These are phyloP conservation scores for Diorhabda sublineata DNA, from an alignment of 1,140 invertebrate genomes.

Conservation along the genomic window DNA sequence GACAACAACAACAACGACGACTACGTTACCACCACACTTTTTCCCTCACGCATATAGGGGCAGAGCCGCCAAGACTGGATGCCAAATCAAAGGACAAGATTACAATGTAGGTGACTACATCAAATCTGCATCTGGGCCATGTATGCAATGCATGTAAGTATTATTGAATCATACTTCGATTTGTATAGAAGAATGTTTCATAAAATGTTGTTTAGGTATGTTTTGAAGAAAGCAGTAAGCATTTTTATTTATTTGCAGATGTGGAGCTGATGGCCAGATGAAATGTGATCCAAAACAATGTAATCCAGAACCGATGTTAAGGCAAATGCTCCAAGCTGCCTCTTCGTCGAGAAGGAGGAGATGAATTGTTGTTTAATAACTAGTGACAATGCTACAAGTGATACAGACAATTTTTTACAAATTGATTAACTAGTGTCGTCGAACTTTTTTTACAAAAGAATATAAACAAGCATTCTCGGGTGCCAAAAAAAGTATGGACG, in stretches of 20 bases:
- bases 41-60: conserved; percentile 72
- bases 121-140: conserved; percentile 79
- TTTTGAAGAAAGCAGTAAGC: background rate
- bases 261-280: conserved; percentile 85
- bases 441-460: conserved; percentile 23
- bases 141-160: conserved; percentile 88
- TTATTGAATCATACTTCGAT: background rate
- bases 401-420: conserved; percentile 41
- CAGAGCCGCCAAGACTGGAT: conserved; percentile 68
- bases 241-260: conserved; percentile 56
- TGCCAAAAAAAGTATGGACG: conserved; percentile 44
- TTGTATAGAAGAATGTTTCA: background rate
- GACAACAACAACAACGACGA: conserved; percentile 80
- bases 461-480: conserved; percentile 43
- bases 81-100: conserved; percentile 74
- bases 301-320: conserved; percentile 79
- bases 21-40: conserved; percentile 78
- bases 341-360: conserved; percentile 69
- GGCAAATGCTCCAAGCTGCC: conserved; percentile 79
- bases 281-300: conserved; percentile 86
- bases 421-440: conserved; percentile 38
- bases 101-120: conserved; percentile 82
- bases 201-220: background rate
- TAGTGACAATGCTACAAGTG: conserved; percentile 42
- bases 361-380: conserved; percentile 45